Base-by-base conservation (phyloP, 2,888 invertebrate species). In the Xestia rhomboidea region DNA sequence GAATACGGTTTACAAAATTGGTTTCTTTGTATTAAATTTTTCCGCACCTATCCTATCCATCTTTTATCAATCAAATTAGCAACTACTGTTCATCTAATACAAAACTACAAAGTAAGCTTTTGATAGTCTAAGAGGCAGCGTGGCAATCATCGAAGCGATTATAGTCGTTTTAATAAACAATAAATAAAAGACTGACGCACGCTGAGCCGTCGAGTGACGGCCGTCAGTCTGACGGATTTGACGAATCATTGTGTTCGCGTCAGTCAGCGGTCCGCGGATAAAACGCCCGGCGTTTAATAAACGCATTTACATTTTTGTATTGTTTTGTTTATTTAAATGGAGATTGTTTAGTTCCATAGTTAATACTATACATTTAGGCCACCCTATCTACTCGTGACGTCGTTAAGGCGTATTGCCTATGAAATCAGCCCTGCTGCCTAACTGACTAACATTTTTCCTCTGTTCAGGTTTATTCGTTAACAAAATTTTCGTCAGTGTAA, bases 241-340 rank as follows among this genome's bases (percentile, higher is more conserved):
- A 91, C 89, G 87, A 83, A 91, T 91, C 90, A 90, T 91, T 91
- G 91, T 90, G 85, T 87, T 84, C 81, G 75, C 68, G 84, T 89
- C 89, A 81, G 71, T 89, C 90, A 85, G 62, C 87, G 81, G 76
- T 18, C 24, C 63, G 68, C 74, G 68, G 78, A 76, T 87, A 81
- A 81, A 89, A 87, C 77, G 66, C 46, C 27, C 63, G 69, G 57
- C 79, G 51, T 84, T 79, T 84, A 87, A 54, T 80, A 67, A 78
- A 73, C 68, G 64, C 76, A 70, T 84, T 81, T 76, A 71, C 6
- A 67, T 79, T 75, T 68, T 79, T 68, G 71, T 79, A 72, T 79
- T 77, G 73, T 75, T 44, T 77, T 79, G 44, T 75, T 77, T 77
- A 62, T 68, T 0, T 38, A 10, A 0, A 51, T 27, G 30, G 41